A percentile compares a stretch with the other conserved stretches of the same genome.
Conservation (phyloP, 2,888 invertebrate genomes). For the Lasiommata megera region DNA sequence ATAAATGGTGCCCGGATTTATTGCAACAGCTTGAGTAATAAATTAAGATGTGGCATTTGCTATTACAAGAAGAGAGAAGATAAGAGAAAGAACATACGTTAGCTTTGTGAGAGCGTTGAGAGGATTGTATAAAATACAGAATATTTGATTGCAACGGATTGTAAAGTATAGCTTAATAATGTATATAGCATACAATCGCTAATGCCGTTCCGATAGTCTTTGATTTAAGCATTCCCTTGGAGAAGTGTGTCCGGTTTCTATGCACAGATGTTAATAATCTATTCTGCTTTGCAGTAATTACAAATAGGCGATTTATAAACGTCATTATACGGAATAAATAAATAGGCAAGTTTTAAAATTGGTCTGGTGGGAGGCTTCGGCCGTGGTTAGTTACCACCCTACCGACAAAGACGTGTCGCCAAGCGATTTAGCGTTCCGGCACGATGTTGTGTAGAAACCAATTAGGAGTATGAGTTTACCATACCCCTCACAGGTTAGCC, state of each 20-base stretch:
- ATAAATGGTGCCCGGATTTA: not conserved
- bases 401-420: no score
- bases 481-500: no score
- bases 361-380: no score
- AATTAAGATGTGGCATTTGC: no score
- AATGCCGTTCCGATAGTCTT: not conserved
- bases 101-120: not conserved
- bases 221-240: not conserved
- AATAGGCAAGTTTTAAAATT: not conserved
- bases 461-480: no score
- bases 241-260: not conserved
- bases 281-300: not conserved
- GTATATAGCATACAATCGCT: conserved; percentile 18
- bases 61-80: no score
- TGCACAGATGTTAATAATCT: not conserved
- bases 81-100: not conserved
- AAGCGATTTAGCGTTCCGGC: no score
- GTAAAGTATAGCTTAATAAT: conserved; percentile 14
- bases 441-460: no score
- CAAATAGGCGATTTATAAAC: not conserved
- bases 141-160: not conserved
- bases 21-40: not conserved
- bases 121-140: not conserved
- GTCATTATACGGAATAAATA: not conserved
- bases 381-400: no score